Conservation (phyloP, 2,113 vertebrate species). For the Orientallactaga bullata region DNA sequence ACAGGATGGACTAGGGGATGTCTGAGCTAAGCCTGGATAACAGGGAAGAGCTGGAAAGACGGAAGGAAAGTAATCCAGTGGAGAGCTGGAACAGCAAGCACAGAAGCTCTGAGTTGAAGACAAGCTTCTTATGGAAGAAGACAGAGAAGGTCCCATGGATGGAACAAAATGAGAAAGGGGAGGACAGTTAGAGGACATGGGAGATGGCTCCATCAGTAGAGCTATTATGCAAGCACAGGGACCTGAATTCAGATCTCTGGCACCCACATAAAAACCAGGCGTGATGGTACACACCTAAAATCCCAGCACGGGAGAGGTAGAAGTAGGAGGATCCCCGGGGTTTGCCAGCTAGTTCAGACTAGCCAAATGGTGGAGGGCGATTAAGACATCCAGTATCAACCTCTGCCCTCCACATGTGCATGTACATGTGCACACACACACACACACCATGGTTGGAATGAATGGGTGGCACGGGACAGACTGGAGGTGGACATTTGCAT, state of each 20-base stretch:
- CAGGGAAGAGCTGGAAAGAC: neutral
- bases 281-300: no score
- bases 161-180: neutral
- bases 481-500: neutral
- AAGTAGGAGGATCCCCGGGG: no score
- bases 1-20: neutral
- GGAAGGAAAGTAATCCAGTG: neutral
- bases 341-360: neutral
- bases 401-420: neutral
- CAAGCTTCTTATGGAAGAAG: neutral
- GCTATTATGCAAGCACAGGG: no score
- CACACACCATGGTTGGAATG: neutral
- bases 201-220: neutral
- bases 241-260: no score
- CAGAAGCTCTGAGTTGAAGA: neutral
- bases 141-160: neutral
- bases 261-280: no score
- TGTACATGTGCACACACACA: neutral
- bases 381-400: neutral
- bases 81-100: neutral
- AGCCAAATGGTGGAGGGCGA: neutral
- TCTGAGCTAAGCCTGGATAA: neutral
- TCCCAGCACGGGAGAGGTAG: no score
- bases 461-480: neutral
- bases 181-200: neutral